Base-by-base conservation (phyloP, 2,113 vertebrate species). In the Sporophila hypoxantha region DNA sequence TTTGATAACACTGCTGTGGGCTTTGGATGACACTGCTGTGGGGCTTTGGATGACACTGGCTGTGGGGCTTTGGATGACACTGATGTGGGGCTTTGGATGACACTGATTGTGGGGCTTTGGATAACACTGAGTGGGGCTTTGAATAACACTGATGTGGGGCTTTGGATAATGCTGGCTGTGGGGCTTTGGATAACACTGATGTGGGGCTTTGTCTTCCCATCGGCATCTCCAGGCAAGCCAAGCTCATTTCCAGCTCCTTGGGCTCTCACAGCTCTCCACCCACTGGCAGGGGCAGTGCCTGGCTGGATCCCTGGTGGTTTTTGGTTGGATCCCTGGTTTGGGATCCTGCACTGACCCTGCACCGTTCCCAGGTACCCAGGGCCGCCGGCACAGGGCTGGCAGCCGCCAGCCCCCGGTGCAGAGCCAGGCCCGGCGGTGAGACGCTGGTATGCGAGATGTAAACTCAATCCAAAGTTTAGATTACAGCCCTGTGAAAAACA, bases 401-500 rank as follows among this genome's bases (percentile, higher is more conserved):
- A 76, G 34, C 69, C 17, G 5, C 27, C 17, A 39, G 39, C 39
- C 39, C 39, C 39, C 39, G 39, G 39, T 39, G 39, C 39, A 39
- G 39, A 39, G 14, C 39, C 39, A 3, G 59, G 67, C 70, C 30
- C 21, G 2, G 90, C 14, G 87, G 84, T 76, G 94, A 95, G 93
- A 84, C 61, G 53, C 47, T 87, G 94, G 87, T 82, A 94, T 94
- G 94, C 2, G 37, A 89, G 92, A 91, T 93, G 91, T 94, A 94
- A 95, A 94, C 94, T 90, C 85, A 29, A 67, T 69, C 32, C 89
- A 20, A 82, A 60, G 94, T 94, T 94, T 94, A 92, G 92, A 90
- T 95, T 93, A 76, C 87, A 89, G 93, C 89, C 92, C 93, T 95
- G 92, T 17, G 91, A 89, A 94, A 94, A 94, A 89, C 91, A 95